phyloP scores from a whole-genome alignment of 2,797 vertebrate species.

The Siniperca obscura region DNA sequence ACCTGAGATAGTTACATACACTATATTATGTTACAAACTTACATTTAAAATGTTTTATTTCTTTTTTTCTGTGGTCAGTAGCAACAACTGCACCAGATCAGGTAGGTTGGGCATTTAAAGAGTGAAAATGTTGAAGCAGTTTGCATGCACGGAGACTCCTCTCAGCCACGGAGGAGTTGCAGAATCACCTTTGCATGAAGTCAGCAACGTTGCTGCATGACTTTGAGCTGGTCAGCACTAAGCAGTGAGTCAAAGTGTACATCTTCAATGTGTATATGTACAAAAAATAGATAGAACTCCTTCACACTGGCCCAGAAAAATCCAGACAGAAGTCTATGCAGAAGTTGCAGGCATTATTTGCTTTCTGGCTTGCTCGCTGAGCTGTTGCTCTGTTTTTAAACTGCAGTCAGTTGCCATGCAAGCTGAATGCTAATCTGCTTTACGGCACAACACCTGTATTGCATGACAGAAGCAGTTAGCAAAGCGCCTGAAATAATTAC shows the following conservation, averaged over 20 bases:
- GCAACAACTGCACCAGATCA: slow-evolving; percentile 88
- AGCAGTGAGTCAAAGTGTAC: slow-evolving; percentile 7
- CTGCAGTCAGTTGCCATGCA: slow-evolving; percentile 40
- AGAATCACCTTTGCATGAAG: slow-evolving; percentile 73
- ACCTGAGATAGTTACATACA: not conserved
- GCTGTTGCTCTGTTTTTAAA: slow-evolving; percentile 44
- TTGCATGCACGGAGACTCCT: slow-evolving; percentile 66
- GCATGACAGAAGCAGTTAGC: slow-evolving; percentile 59
- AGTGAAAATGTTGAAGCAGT: slow-evolving; percentile 24
- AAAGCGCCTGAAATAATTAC: slow-evolving; percentile 20
- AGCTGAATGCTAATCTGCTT: slow-evolving; percentile 59
- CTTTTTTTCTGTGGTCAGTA: slow-evolving; percentile 86
- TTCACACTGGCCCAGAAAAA: not conserved
- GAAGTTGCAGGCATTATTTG: slow-evolving; percentile 10
- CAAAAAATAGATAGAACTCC: not conserved
- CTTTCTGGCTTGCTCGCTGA: slow-evolving; percentile 55
- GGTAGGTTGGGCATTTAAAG: slow-evolving; percentile 84
- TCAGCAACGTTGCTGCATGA: slow-evolving; percentile 74
- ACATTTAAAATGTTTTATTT: slow-evolving; percentile 26
- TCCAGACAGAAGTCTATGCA: slow-evolving; percentile 4
- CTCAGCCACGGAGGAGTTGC: slow-evolving; percentile 28
- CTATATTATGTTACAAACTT: slow-evolving; percentile 29
- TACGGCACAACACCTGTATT: slow-evolving; percentile 27
- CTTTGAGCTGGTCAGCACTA: slow-evolving; percentile 48
- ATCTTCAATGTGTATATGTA: slow-evolving; percentile 1